These are phyloP conservation scores for Drosophila leonis DNA, from an alignment of 2,888 invertebrate genomes.

Conservation along the genomic window DNA sequence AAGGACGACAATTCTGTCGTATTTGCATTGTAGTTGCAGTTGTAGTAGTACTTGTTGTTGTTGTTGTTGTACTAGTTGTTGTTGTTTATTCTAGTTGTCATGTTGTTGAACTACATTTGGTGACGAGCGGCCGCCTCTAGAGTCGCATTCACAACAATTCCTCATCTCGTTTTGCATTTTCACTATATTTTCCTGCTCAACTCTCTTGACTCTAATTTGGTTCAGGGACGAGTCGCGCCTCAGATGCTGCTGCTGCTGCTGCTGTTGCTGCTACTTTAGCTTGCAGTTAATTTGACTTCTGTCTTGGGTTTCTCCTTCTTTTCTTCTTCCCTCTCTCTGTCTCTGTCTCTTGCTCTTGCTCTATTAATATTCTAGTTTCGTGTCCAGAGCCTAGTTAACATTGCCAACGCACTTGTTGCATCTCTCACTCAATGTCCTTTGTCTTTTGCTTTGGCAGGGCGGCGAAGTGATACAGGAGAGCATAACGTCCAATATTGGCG, in stretches of 20 bases:
- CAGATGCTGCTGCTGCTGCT: background rate
- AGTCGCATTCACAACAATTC: conserved; percentile 32
- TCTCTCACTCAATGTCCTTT: background rate
- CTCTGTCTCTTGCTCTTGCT: background rate
- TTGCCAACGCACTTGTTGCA: conserved; percentile 64
- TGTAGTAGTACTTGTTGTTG: conserved; percentile 11
- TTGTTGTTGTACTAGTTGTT: conserved; percentile 19
- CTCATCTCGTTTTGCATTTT: conserved; percentile 47
- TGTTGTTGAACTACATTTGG: conserved; percentile 74
- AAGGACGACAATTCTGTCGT: conserved; percentile 16
- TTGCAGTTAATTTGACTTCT: conserved; percentile 68
- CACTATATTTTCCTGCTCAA: conserved; percentile 30
- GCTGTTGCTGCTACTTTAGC: conserved; percentile 39
- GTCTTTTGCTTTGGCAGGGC: conserved; percentile 87
- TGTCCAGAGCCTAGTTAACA: conserved; percentile 10
- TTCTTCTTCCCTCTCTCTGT: conserved; percentile 22
- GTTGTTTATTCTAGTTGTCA: conserved; percentile 40
- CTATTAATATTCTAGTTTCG: conserved; percentile 68
- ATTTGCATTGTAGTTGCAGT: conserved; percentile 3
- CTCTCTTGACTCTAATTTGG: conserved; percentile 79
- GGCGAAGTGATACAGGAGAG: conserved; percentile 97
- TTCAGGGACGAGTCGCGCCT: conserved; percentile 66
- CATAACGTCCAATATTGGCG: conserved; percentile 95
- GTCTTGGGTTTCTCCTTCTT: conserved; percentile 37
- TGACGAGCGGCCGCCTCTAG: conserved; percentile 19